Percentiles rank a stretch among this genome's conserved stretches.
These are phyloP conservation scores for Hiodon tergisus DNA, from an alignment of 2,113 vertebrate genomes.

Conservation along the genomic window DNA sequence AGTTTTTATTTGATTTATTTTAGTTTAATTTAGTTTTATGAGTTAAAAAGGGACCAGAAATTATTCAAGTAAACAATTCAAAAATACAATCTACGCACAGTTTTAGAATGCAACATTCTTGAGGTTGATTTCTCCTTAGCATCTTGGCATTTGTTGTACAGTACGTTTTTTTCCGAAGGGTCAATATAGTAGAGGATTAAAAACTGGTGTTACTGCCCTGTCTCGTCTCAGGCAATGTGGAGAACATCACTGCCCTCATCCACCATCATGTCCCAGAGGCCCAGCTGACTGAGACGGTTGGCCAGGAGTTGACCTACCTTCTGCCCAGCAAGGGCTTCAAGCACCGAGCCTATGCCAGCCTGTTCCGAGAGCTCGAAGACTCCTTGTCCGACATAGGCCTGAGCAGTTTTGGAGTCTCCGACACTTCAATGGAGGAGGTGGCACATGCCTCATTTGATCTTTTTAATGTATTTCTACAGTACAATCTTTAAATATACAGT, in stretches of 20 bases:
- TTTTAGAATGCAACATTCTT: too few relatives aligned
- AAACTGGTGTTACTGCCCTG: background rate
- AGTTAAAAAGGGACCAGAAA: too few relatives aligned
- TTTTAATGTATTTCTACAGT: too few relatives aligned
- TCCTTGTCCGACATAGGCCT: constrained; percentile 82
- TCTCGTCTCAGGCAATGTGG: constrained; percentile 52
- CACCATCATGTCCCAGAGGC: constrained; percentile 89
- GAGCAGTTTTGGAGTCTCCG: constrained; percentile 94
- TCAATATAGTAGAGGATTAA: background rate
- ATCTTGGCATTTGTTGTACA: too few relatives aligned
- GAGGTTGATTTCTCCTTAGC: too few relatives aligned
- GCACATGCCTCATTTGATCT: background rate
- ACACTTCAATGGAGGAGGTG: constrained; percentile 95
- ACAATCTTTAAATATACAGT: too few relatives aligned
- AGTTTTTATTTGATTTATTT: too few relatives aligned
- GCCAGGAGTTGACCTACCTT: constrained; percentile 88
- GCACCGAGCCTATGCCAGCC: constrained; percentile 85
- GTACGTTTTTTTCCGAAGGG: too few relatives aligned
- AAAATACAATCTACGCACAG: too few relatives aligned
- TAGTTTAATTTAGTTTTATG: too few relatives aligned
- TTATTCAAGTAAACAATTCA: too few relatives aligned
- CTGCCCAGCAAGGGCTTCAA: constrained; percentile 91
- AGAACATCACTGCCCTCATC: constrained; percentile 74
- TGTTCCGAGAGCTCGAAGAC: constrained; percentile 90
- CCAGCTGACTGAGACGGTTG: constrained; percentile 83